Conservation (phyloP, 2,797 vertebrate species). For the Naso thynnoides region DNA sequence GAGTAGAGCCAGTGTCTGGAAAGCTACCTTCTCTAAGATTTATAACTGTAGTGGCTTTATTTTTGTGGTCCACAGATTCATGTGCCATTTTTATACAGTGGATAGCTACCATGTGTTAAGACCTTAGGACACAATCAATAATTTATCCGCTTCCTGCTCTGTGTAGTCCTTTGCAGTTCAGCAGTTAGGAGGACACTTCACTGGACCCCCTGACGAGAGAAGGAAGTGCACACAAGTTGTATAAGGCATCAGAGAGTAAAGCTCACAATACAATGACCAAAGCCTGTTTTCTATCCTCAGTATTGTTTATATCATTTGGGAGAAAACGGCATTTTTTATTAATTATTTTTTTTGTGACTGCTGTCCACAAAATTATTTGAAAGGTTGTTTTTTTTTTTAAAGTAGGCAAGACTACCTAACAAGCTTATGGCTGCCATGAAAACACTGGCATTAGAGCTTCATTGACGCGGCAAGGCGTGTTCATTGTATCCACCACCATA, state of each 20-base stretch:
- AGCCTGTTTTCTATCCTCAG: neutral
- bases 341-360: neutral
- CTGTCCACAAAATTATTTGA: neutral
- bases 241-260: conserved; percentile 3
- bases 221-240: conserved; percentile 6
- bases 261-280: neutral
- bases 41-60: conserved; percentile 18
- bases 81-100: conserved; percentile 51
- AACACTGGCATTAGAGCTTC: conserved; percentile 15
- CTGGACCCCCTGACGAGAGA: conserved; percentile 12
- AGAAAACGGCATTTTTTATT: neutral
- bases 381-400: neutral
- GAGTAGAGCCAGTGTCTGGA: neutral
- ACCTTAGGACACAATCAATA: conserved; percentile 66
- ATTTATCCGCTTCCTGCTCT: conserved; percentile 59
- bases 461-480: conserved; percentile 44
- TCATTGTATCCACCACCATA: conserved; percentile 40
- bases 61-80: conserved; percentile 12
- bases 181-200: conserved; percentile 29
- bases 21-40: conserved; percentile 1
- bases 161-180: conserved; percentile 41
- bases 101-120: conserved; percentile 46
- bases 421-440: conserved; percentile 2
- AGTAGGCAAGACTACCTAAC: neutral
- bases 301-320: neutral